These are phyloP conservation scores for Proterorhinus semilunaris DNA, from an alignment of 2,113 vertebrate species.

Conservation along the genomic window DNA sequence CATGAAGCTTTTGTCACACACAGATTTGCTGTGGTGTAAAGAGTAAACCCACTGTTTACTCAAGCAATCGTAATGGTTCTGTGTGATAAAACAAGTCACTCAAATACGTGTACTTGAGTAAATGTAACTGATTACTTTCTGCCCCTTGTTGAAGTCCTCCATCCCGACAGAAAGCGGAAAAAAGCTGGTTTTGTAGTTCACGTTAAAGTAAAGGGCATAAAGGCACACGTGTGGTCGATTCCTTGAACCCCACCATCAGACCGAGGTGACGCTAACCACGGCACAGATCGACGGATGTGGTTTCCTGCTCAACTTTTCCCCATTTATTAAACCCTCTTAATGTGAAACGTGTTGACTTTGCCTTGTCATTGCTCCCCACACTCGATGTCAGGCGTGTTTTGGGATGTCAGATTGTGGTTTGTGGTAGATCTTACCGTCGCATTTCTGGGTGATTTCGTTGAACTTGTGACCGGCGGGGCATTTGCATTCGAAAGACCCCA, in stretches of 20 bases:
- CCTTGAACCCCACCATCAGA: conserved; percentile 39
- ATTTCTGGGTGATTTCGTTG: conserved; percentile 97
- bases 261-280: conserved; percentile 48
- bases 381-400: conserved; percentile 21
- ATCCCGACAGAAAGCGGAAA: conserved; percentile 37
- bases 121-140: too few species aligned
- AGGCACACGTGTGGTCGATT: conserved; percentile 56
- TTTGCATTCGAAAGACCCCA: conserved; percentile 99
- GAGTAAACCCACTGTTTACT: too few species aligned
- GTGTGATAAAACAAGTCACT: too few species aligned
- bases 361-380: conserved; percentile 38
- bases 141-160: not conserved
- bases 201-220: conserved; percentile 47
- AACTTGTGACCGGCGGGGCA: conserved; percentile 98
- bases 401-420: not conserved
- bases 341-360: conserved; percentile 19
- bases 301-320: conserved; percentile 6
- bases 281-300: conserved; percentile 54
- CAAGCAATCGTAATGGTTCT: too few species aligned
- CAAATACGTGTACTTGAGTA: too few species aligned
- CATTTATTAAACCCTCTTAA: conserved; percentile 33
- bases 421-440: conserved; percentile 85
- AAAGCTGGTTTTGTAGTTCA: conserved; percentile 27
- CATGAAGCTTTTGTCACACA: too few species aligned
- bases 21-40: too few species aligned